These are phyloP conservation scores for Bucorvus abyssinicus DNA, from an alignment of 2,797 vertebrate species.

Conservation along the genomic window DNA sequence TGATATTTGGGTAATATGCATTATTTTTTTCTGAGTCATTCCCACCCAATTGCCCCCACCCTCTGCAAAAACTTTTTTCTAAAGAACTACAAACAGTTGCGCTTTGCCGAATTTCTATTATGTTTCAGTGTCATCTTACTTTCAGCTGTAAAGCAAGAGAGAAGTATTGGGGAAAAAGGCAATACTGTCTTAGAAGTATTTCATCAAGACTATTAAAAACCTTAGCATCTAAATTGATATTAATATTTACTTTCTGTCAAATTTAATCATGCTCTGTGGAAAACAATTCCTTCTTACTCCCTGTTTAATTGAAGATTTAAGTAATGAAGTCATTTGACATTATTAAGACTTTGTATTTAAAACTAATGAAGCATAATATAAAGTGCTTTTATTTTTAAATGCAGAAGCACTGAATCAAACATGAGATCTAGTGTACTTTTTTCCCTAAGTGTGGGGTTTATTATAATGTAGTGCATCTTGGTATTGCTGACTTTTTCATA, in stretches of 20 bases:
- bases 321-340: neutral
- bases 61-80: neutral
- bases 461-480: constrained; percentile 23
- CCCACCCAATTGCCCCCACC: too few species aligned
- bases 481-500: constrained; percentile 52
- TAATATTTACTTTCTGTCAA: constrained; percentile 2
- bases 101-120: neutral
- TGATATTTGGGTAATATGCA: neutral
- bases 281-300: neutral
- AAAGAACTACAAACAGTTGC: neutral
- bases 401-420: neutral
- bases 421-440: neutral
- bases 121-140: neutral
- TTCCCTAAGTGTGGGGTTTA: constrained; percentile 5
- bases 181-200: neutral
- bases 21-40: neutral
- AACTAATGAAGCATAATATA: neutral
- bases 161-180: neutral
- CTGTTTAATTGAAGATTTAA: constrained; percentile 23
- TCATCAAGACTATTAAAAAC: neutral
- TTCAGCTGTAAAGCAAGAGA: neutral
- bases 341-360: neutral
- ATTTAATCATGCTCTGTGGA: neutral
- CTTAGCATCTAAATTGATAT: neutral
- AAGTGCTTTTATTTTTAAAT: constrained; percentile 32